phyloP scores from a whole-genome alignment of 2,797 vertebrate species.

The Fistularia tabacaria region DNA sequence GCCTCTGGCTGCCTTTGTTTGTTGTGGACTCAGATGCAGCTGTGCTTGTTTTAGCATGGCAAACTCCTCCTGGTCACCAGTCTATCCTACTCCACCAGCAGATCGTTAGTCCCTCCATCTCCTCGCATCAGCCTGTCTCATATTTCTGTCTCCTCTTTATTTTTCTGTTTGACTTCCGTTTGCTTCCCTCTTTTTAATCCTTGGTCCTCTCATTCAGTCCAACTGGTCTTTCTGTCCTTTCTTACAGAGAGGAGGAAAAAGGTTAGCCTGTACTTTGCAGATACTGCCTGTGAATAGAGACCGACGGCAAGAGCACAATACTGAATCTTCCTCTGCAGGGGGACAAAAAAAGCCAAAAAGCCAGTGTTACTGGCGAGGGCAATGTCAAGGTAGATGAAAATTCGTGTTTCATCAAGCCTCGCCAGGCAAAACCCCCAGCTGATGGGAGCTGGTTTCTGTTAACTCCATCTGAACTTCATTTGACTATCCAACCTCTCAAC shows the following conservation, averaged over 20 bases:
- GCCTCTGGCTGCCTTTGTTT: slow-evolving; percentile 52
- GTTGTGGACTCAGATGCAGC: slow-evolving; percentile 33
- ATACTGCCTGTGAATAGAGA: slow-evolving; percentile 13
- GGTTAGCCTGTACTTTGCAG: slow-evolving; percentile 7
- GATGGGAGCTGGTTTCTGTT: slow-evolving; percentile 1
- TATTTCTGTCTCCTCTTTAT: slow-evolving; percentile 9
- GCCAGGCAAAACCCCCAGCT: slow-evolving; percentile 38
- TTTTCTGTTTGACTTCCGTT: not conserved
- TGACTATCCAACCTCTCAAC: too few species aligned
- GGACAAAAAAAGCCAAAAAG: slow-evolving; percentile 3
- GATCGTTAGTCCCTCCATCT: not conserved
- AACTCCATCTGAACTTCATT: too few species aligned
- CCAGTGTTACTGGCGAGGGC: slow-evolving; percentile 13
- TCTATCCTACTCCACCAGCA: slow-evolving; percentile 10
- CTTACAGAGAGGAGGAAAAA: not conserved
- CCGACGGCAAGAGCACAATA: slow-evolving; percentile 18
- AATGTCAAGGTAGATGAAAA: slow-evolving; percentile 49
- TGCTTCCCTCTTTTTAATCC: too few species aligned
- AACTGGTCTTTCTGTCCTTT: too few species aligned
- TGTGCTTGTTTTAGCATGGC: slow-evolving; percentile 17
- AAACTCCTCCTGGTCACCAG: not conserved
- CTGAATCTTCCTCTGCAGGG: slow-evolving; percentile 32
- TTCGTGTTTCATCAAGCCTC: slow-evolving; percentile 37
- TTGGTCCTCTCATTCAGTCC: too few species aligned
- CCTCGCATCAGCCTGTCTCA: slow-evolving; percentile 8